Evolutionary conservation across 2,797 vertebrate species (phyloP), one percentile per base, ranked within the genome.

Genomic region (Prunella strophiata): DNA sequence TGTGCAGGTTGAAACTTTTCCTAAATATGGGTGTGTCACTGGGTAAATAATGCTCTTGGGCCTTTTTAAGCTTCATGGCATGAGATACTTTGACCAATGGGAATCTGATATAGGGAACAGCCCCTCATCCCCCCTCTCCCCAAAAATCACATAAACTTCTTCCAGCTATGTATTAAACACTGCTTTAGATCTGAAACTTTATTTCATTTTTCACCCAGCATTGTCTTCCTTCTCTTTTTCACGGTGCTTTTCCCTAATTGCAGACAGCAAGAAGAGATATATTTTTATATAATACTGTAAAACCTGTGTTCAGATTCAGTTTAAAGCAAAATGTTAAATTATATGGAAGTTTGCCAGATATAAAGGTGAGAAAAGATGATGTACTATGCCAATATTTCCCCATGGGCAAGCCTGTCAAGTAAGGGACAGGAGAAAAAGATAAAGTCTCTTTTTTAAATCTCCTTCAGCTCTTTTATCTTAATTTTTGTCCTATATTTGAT

Each of bases 51-150:
- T 4, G 11, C 23, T 70, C 16, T 14, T 82, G 43, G 43, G 25
- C 13, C 29, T 73, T 72, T 63, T 72, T 43, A 75, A 45, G 30
- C 22, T 66, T 82, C 11, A 34, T 6, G 10, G 51, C 42, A 80
- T 11, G 10, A 91, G 34, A 86, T 8, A 68, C 5, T 66, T 55
- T 45, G 55, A 87, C 36, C 30, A 43, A 11, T 14, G 13, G 19
- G 25, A 77, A 91, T 61, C 13, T 1, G 6, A 83, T 55, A 47
- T 0, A 55, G 32, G 10, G 30, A 88, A 81, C 18, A 81, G 7
- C 3, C 7, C 17, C 36, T 30, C 21, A 63, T 11, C 5, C 4
- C 21, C 8, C 29, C 13, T 7, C 13, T 2, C 9, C 22, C 3
- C 26, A 9, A n/a, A 68, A 58, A 48, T 48, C 76, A 88, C 12